Evolutionary conservation across 2,113 vertebrate genomes (phyloP), one percentile per base, ranked within the genome.

Genomic region (Chaenogobius annularis): DNA sequence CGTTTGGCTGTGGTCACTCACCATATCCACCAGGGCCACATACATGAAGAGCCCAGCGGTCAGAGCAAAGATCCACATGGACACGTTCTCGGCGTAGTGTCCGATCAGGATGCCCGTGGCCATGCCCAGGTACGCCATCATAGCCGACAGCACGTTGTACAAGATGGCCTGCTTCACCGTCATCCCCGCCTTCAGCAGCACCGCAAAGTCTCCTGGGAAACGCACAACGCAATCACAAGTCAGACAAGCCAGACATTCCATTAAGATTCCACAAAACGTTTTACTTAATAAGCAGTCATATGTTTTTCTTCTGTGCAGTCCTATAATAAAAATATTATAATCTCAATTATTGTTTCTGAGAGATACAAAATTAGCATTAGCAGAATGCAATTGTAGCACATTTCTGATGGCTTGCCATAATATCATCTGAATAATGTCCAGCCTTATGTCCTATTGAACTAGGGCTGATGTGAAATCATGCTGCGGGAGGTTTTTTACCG

Each of bases 41-140:
- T 99, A 99, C 95, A 99, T 93, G 92, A 99, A 99, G 77, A 99
- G 92, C 8, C 98, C 98, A 5, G 98, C 97, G 0, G 97, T 99
- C 67, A 98, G 95, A 63, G 98, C 98, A 83, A 99, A 99, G 79
- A 99, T 96, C 98, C 98, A 99, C 91, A 92, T 96, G n/a, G 94
- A 96, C 79, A 99, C 92, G 50, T 98, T 95, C 75, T 97, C 96
- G 0, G 98, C 97, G 20, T 96, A 99, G 75, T 98, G 96, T 3
- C 98, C 97, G 0, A 99, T 98, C 44, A 98, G 89, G 82, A 98
- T 97, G 0, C 98, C 98, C 0, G 94, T 95, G 0, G 92, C 92
- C 97, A 98, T 94, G 11, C 97, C 98, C 40, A 99, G 88, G 72
- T 96, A 99, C 0, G 96, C 97, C 92, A 96, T 93, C 94, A 95